Conservation (phyloP, 2,113 vertebrate genomes). For the Mystacornis crossleyi region DNA sequence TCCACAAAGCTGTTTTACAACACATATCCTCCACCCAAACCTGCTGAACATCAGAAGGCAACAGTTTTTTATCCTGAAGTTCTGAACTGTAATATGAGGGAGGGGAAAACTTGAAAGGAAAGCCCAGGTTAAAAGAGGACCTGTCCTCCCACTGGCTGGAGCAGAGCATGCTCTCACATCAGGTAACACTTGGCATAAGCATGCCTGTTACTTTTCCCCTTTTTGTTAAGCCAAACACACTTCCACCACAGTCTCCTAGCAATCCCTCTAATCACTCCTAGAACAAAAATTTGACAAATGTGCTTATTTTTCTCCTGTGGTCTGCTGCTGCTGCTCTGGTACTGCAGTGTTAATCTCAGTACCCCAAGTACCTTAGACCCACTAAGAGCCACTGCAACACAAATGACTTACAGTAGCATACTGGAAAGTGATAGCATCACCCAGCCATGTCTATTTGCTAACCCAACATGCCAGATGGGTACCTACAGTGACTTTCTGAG, state of each 20-base stretch:
- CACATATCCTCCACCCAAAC: not conserved
- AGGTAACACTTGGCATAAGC: not conserved
- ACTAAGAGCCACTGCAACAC: not conserved
- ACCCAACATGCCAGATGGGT: not conserved
- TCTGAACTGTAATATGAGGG: not conserved
- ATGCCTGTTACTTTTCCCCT: not conserved
- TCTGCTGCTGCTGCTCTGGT: not conserved
- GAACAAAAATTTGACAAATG: not conserved
- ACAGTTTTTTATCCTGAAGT: not conserved
- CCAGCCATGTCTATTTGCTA: not conserved
- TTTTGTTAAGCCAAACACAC: not conserved
- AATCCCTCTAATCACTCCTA: not conserved
- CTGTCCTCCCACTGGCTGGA: not conserved
- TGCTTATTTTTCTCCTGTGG: not conserved
- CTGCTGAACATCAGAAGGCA: not conserved
- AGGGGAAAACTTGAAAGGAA: not conserved
- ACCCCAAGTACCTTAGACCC: not conserved
- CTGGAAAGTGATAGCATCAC: not conserved
- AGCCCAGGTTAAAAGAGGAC: not conserved
- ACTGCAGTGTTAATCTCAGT: not conserved
- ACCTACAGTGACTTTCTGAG: not conserved
- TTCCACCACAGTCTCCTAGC: not conserved
- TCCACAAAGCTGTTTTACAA: not conserved
- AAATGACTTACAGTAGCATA: not conserved
- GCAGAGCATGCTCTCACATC: rapidly evolving